A percentile compares a stretch with the other conserved stretches of the same genome.
Conservation (phyloP, 2,797 vertebrate species). For the Pagetopsis macropterus region DNA sequence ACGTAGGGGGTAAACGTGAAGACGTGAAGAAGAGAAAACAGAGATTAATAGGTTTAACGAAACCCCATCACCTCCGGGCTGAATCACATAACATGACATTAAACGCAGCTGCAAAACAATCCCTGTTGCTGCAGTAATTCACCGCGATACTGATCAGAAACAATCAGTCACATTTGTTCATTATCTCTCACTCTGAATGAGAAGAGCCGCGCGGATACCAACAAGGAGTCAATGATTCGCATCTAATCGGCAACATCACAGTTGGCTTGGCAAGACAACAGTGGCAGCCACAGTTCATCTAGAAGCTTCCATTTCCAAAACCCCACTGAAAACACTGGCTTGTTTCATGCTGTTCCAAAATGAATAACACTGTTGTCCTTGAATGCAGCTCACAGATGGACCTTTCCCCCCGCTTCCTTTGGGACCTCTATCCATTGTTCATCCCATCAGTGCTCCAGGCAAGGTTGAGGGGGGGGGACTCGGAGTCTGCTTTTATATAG, state of each 20-base stretch:
- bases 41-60: constrained; percentile 55
- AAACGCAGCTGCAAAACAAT: constrained; percentile 53
- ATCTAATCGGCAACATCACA: constrained; percentile 76
- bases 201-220: constrained; percentile 53
- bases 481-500: constrained; percentile 36
- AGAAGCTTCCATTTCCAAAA: constrained; percentile 62
- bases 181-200: constrained; percentile 64
- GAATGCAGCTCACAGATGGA: constrained; percentile 81
- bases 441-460: constrained; percentile 71
- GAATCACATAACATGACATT: constrained; percentile 63
- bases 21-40: constrained; percentile 18
- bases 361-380: constrained; percentile 82
- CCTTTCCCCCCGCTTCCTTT: constrained; percentile 63
- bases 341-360: constrained; percentile 81
- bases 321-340: constrained; percentile 75
- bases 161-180: constrained; percentile 70
- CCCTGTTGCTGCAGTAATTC: constrained; percentile 47
- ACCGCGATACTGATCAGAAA: constrained; percentile 61
- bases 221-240: constrained; percentile 77
- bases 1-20: not conserved
- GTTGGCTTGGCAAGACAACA: constrained; percentile 79
- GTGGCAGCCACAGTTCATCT: constrained; percentile 75
- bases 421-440: constrained; percentile 75
- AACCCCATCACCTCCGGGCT: constrained; percentile 42
- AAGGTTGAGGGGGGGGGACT: constrained; percentile 54